Evolutionary conservation across 2,888 invertebrate genomes (phyloP).

Genomic region (Melipona beecheii): DNA sequence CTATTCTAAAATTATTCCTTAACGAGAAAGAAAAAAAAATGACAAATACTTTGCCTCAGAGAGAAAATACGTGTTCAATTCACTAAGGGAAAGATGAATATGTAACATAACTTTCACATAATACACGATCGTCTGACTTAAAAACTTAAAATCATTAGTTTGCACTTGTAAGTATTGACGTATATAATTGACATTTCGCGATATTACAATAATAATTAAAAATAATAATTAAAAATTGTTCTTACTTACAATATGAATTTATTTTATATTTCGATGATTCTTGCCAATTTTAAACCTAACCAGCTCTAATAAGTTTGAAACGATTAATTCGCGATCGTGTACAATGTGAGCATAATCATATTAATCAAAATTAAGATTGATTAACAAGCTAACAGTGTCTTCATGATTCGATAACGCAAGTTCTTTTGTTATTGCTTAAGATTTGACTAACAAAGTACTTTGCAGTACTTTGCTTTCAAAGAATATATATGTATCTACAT

Average conservation of each 20-base stretch:
- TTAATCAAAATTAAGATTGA: conserved; percentile 69
- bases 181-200: not conserved
- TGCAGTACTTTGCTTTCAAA: not conserved
- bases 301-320: not conserved
- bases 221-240: not conserved
- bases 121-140: conserved; percentile 37
- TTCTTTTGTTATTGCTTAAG: not conserved
- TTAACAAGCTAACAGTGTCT: conserved; percentile 71
- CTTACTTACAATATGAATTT: conserved; percentile 11
- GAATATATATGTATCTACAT: too few relatives aligned
- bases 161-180: not conserved
- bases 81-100: conserved; percentile 59
- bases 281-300: not conserved
- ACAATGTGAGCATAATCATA: conserved; percentile 64
- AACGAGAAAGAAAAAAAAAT: conserved; percentile 14
- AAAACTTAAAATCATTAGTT: conserved; percentile 14
- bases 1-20: conserved; percentile 32
- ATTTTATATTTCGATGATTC: not conserved
- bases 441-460: not conserved
- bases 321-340: conserved; percentile 47
- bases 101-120: conserved; percentile 31
- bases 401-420: conserved; percentile 62
- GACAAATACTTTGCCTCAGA: conserved; percentile 63
- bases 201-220: not conserved
- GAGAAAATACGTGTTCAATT: conserved; percentile 72